Conservation (phyloP, 2,113 vertebrate species). For the Pachycephala philippinensis region DNA sequence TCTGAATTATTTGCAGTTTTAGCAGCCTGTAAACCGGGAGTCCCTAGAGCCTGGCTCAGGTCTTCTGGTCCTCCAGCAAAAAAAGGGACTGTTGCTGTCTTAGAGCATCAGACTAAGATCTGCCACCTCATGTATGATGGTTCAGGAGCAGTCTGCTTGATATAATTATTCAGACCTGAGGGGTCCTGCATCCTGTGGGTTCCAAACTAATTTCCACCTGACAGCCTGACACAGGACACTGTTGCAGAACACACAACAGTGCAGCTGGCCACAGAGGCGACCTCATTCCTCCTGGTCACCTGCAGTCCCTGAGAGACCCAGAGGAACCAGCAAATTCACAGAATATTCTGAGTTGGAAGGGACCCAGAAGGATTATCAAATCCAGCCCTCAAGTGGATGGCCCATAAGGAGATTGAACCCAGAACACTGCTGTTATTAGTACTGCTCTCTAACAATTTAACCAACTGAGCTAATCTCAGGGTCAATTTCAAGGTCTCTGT, state of each 20-base stretch:
- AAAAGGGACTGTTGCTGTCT: not conserved
- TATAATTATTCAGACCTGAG: not conserved
- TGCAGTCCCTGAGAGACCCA: not conserved
- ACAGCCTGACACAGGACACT: not conserved
- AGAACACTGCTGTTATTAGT: too few relatives aligned
- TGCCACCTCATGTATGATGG: not conserved
- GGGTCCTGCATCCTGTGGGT: not conserved
- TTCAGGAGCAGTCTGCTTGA: not conserved
- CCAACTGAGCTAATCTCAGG: not conserved
- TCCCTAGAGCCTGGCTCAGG: not conserved
- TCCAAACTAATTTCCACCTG: not conserved
- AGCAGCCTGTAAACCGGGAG: not conserved
- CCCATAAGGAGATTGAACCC: not conserved
- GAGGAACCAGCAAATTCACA: not conserved
- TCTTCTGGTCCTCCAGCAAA: not conserved
- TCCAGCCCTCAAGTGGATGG: not conserved
- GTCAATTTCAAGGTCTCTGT: not conserved
- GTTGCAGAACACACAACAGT: not conserved
- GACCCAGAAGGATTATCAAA: not conserved
- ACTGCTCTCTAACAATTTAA: not conserved
- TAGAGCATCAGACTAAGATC: not conserved
- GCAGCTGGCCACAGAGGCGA: accelerated
- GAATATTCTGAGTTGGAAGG: not conserved
- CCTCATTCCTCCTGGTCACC: not conserved
- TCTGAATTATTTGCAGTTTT: not conserved